Percentiles rank a stretch among this genome's conserved stretches.
Evolutionary conservation across 2,888 invertebrate genomes (phyloP).

Genomic region (Halictus ligatus): DNA sequence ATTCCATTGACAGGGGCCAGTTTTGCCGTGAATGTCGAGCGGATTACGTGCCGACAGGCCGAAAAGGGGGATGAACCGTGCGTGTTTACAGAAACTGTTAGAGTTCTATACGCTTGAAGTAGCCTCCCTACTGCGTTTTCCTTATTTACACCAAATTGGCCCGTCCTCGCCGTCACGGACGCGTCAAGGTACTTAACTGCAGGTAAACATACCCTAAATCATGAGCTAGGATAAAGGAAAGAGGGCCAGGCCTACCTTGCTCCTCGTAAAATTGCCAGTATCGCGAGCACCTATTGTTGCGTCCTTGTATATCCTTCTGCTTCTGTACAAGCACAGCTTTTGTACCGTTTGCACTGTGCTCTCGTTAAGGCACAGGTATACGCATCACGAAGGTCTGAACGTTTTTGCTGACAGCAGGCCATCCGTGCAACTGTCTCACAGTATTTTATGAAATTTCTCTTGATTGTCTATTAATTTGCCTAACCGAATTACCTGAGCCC

Average conservation of each 20-base stretch:
- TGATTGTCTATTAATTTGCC: conserved; percentile 6
- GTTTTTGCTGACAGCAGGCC: conserved; percentile 16
- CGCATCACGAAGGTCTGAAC: neutral
- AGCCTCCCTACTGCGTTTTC: conserved; percentile 65
- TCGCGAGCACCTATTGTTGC: conserved; percentile 63
- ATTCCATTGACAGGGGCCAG: conserved; percentile 18
- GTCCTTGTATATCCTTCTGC: conserved; percentile 45
- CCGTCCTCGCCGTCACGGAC: conserved; percentile 70
- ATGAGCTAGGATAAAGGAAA: conserved; percentile 47
- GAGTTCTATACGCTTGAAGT: conserved; percentile 68
- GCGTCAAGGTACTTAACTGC: conserved; percentile 78
- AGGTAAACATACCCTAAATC: conserved; percentile 81
- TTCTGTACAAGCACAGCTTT: conserved; percentile 44
- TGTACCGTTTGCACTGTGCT: conserved; percentile 21
- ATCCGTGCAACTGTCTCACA: neutral
- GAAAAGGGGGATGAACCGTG: conserved; percentile 52
- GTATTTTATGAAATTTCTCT: neutral
- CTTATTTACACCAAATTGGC: conserved; percentile 71
- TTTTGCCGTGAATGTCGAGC: conserved; percentile 30
- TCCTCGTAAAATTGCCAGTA: conserved; percentile 68
- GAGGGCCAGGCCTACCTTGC: conserved; percentile 60
- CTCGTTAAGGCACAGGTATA: conserved; percentile 47
- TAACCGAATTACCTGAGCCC: neutral
- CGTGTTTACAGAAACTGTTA: conserved; percentile 77
- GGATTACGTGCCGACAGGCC: conserved; percentile 55